Evolutionary conservation across 2,797 vertebrate species (phyloP), one percentile per base, ranked within the genome.

Genomic region (Gobionotothen gibberifrons): DNA sequence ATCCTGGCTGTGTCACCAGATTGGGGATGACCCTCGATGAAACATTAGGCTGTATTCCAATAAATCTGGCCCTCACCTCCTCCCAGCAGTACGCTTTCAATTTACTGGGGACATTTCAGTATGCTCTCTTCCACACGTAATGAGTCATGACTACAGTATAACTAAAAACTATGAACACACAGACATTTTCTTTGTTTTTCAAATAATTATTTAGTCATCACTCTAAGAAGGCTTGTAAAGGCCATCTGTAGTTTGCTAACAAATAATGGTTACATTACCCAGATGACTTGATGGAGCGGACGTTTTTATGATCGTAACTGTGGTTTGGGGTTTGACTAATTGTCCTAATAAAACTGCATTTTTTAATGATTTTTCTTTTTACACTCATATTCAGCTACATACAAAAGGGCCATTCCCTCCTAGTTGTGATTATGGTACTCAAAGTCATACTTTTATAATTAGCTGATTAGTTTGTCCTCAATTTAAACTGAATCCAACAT

Each of bases 251-350:
- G 52, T 10, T 26, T 29, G 26, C 21, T 49, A 40, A 13, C 53
- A 17, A 16, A 55, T 36, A 66, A 36, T 46, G 26, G 9, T 15
- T 5, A 66, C 32, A 12, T 42, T 42, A 42, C 21, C 63, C 43
- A 21, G 26, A 67, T 2, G 14, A 44, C 15, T 15, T 10, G 22
- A 0, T 16, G n/a, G n/a, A 56, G 61, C 42, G 19, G 0, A 26
- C 36, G 14, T 19, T 42, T 16, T 15, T 29, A 21, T 59, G 19
- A 19, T 70, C 15, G 12, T 29, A 11, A 59, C 17, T 17, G 39
- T 61, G 46, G 44, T 48, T 71, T 53, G 13, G 68, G 15, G 16
- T 53, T 53, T n/a, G 63, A 22, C 49, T 54, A 29, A 40, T 22
- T 61, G 12, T 16, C 8, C 46, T 51, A 10, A 42, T 58, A 49